These are phyloP conservation scores for Meliscaeva auricollis DNA, from an alignment of 2,888 invertebrate species.

Conservation along the genomic window DNA sequence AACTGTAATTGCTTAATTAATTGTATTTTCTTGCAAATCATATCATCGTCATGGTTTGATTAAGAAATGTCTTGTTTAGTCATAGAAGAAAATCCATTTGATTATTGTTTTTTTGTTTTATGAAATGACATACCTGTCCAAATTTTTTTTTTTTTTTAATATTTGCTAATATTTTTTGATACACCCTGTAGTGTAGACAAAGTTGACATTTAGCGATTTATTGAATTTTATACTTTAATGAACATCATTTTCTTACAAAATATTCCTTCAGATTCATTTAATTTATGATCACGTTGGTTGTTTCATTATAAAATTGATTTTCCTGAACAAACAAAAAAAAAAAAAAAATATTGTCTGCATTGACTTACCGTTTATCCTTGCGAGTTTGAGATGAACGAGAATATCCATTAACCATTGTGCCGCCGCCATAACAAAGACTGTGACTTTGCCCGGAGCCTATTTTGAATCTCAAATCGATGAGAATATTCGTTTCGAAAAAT, in stretches of 20 bases:
- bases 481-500: constrained; percentile 65
- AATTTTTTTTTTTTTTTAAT: background rate
- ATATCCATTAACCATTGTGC: constrained; percentile 84
- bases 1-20: constrained; percentile 18
- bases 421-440: constrained; percentile 85
- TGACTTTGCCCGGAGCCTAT: constrained; percentile 86
- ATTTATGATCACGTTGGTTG: background rate
- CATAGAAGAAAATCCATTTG: too few species aligned
- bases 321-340: too few species aligned
- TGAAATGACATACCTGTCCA: too few species aligned
- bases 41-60: background rate
- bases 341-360: too few species aligned
- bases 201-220: background rate
- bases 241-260: background rate
- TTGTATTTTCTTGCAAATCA: background rate
- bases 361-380: constrained; percentile 86
- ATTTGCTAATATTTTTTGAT: background rate
- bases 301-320: constrained; percentile 1
- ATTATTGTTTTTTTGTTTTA: too few species aligned
- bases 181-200: background rate
- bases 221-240: constrained; percentile 15
- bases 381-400: constrained; percentile 85
- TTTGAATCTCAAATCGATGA: constrained; percentile 83
- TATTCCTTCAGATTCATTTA: constrained; percentile 1
- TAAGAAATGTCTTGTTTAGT: too few species aligned